phyloP scores from a whole-genome alignment of 2,797 vertebrate genomes.

The Leuciscus waleckii region DNA sequence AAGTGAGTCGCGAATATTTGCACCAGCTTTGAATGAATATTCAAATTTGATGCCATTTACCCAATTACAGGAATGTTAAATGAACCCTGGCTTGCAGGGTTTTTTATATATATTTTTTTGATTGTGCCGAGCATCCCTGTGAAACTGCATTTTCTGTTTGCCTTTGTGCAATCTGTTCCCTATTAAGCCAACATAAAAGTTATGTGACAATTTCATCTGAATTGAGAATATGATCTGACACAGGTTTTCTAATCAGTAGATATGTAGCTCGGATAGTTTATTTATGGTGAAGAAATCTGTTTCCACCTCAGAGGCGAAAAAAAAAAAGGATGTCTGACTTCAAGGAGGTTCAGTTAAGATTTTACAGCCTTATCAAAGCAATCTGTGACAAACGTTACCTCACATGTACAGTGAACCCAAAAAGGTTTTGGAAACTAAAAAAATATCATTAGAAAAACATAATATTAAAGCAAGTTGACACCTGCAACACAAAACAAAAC shows the following conservation, averaged over 20 bases:
- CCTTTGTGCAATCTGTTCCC: constrained; percentile 78
- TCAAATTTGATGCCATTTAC: constrained; percentile 74
- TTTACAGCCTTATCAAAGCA: constrained; percentile 21
- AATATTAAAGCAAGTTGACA: not conserved
- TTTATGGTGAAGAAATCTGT: constrained; percentile 63
- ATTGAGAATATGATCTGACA: constrained; percentile 78
- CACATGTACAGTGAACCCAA: not conserved
- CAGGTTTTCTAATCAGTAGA: constrained; percentile 77
- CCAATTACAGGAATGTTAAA: constrained; percentile 77
- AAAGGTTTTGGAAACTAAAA: not conserved
- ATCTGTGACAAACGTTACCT: constrained; percentile 56
- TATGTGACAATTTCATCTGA: constrained; percentile 75
- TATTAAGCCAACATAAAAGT: constrained; percentile 75
- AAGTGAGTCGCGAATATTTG: constrained; percentile 67
- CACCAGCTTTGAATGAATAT: constrained; percentile 68
- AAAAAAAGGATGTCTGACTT: constrained; percentile 59
- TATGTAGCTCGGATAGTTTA: constrained; percentile 71
- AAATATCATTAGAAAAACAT: not conserved
- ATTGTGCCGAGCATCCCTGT: constrained; percentile 68
- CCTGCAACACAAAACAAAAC: not conserved
- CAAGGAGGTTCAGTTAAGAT: constrained; percentile 63
- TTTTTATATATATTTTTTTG: constrained; percentile 50
- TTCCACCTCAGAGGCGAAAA: constrained; percentile 64
- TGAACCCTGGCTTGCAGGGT: constrained; percentile 62
- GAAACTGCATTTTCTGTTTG: constrained; percentile 70